phyloP scores from a whole-genome alignment of 2,888 invertebrate species.

The Muscina levida region DNA sequence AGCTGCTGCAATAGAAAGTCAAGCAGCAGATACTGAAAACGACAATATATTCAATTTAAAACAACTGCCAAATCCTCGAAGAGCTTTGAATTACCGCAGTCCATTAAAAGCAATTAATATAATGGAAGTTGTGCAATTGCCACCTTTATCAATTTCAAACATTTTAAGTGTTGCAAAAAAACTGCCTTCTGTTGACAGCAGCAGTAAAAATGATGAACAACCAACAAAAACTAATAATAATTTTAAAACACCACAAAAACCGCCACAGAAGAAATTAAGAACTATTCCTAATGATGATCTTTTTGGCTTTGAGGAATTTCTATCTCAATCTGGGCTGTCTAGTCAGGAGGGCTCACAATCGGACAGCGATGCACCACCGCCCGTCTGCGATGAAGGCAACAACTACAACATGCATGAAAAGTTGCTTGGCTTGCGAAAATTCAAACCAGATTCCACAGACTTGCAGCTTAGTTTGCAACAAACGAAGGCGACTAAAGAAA shows the following conservation, averaged over 20 bases:
- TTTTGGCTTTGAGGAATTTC: conserved; percentile 75
- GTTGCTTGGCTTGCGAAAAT: conserved; percentile 69
- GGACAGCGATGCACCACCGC: background rate
- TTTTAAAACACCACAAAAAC: background rate
- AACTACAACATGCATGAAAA: conserved; percentile 69
- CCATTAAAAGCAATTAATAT: conserved; percentile 76
- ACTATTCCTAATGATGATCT: conserved; percentile 58
- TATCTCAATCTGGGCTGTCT: conserved; percentile 56
- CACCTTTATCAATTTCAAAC: conserved; percentile 70
- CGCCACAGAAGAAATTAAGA: conserved; percentile 6
- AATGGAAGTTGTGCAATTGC: conserved; percentile 73
- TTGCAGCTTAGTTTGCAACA: conserved; percentile 53
- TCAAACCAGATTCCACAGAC: conserved; percentile 69
- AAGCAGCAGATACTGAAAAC: conserved; percentile 46
- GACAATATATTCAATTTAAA: conserved; percentile 61
- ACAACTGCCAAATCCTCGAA: conserved; percentile 73
- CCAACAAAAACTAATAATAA: background rate
- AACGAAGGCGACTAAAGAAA: background rate
- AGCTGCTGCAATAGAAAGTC: no score
- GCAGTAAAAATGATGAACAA: conserved; percentile 38
- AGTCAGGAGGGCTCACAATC: conserved; percentile 26
- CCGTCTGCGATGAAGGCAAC: conserved; percentile 29
- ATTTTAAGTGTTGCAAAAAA: background rate
- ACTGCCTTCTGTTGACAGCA: conserved; percentile 15
- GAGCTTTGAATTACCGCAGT: conserved; percentile 70